These are phyloP conservation scores for Pangasius macronema DNA, from an alignment of 2,797 vertebrate species.

Conservation along the genomic window DNA sequence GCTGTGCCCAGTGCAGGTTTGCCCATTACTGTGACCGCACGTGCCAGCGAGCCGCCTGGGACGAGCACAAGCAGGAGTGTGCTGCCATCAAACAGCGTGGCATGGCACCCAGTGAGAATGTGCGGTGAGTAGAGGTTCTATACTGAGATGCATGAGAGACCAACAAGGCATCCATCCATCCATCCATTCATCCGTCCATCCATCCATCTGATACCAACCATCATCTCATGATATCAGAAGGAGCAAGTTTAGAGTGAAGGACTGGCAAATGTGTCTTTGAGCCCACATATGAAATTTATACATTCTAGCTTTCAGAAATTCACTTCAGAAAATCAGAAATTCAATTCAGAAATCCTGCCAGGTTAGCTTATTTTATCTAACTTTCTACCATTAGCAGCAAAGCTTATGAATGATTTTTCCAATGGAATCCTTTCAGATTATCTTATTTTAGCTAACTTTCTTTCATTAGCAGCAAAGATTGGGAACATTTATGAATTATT, in stretches of 20 bases:
- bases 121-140: constrained; percentile 79
- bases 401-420: neutral
- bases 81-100: constrained; percentile 81
- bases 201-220: neutral
- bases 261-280: neutral
- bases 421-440: neutral
- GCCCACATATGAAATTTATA: neutral
- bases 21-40: constrained; percentile 94
- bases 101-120: constrained; percentile 79
- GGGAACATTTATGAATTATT: neutral
- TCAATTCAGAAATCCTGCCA: neutral
- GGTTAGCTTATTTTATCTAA: neutral
- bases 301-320: neutral
- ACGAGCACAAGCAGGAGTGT: constrained; percentile 91
- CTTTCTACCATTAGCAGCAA: neutral
- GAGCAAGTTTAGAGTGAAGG: neutral
- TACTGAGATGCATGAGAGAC: neutral
- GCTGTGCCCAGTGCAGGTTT: constrained; percentile 91
- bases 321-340: too few species aligned
- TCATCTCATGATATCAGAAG: neutral
- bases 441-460: neutral
- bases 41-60: constrained; percentile 91
- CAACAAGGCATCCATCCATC: neutral
- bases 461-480: neutral
- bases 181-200: neutral